Conservation (phyloP, 1,140 invertebrate species). For the Tenebrio molitor region DNA sequence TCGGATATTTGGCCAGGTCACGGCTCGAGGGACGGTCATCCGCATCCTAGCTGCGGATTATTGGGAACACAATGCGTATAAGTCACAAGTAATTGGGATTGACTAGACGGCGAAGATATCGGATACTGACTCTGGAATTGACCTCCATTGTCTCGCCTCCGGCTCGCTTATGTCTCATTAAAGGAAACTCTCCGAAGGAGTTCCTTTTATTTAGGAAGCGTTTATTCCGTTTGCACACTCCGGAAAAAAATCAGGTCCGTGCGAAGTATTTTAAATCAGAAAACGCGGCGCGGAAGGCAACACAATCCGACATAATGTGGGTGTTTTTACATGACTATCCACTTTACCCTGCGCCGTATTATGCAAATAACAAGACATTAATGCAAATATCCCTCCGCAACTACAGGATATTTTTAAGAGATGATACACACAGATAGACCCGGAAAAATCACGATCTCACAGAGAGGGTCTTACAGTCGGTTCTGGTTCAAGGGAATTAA, state of each 20-base stretch:
- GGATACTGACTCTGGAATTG: slow-evolving; percentile 2
- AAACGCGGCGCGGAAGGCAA: slow-evolving; percentile 27
- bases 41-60: slow-evolving; percentile 20
- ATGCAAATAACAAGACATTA: slow-evolving; percentile 50
- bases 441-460: too few species aligned
- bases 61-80: slow-evolving; percentile 40
- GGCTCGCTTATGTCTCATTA: slow-evolving; percentile 19
- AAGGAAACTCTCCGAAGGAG: neutral
- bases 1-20: slow-evolving; percentile 1
- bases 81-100: slow-evolving; percentile 41
- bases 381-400: slow-evolving; percentile 48
- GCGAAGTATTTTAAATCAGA: slow-evolving; percentile 30
- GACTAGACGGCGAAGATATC: slow-evolving; percentile 27
- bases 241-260: slow-evolving; percentile 12
- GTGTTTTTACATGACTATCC: slow-evolving; percentile 47
- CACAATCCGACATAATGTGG: slow-evolving; percentile 42
- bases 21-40: slow-evolving; percentile 10
- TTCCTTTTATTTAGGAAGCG: slow-evolving; percentile 27
- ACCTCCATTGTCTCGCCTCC: slow-evolving; percentile 19
- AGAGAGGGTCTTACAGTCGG: too few species aligned
- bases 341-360: slow-evolving; percentile 49
- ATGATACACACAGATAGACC: slow-evolving; percentile 49
- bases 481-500: too few species aligned
- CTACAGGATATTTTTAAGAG: slow-evolving; percentile 46
- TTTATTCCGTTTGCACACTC: slow-evolving; percentile 23